Base-by-base conservation (phyloP, 2,797 vertebrate species). In the Mycteria americana region DNA sequence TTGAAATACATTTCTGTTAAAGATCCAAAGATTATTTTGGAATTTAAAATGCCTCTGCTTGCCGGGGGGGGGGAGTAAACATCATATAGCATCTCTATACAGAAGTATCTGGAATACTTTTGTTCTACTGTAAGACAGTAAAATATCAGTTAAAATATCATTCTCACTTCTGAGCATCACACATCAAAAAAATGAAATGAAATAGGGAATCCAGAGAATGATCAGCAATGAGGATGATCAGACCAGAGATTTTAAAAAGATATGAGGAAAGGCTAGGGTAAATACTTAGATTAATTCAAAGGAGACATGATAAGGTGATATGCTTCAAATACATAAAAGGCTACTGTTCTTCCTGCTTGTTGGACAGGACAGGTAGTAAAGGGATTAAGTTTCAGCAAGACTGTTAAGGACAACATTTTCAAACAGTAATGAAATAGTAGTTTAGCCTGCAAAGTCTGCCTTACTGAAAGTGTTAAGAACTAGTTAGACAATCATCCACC, bases 351-450 rank as follows among this genome's bases (percentile, higher is more conserved):
- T 75, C 8, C 0, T 48, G 48, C 31, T n/a, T 43, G 39, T 46
- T 81, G 56, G 75, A 73, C 45, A 48, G 33, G 35, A 63, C 51
- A 84, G 78, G 39, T 10, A 79, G 84, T 56, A 77, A 94, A 92
- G n/a, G 67, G 80, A 96, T 93, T 95, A 95, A 78, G 46, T 67
- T 93, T 48, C 84, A 85, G 70, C 45, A 69, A 83, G 74, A 63
- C 35, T 0, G 14, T 76, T 93, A 94, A 87, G 65, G 67, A 81
- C 78, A 88, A 39, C 67, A 33, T 77, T 92, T 93, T 87, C 74
- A 85, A 74, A 41, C 39, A 67, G 60, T 60, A 82, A 79, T 30
- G 62, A 92, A 93, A 96, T 54, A 51, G 33, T 46, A 60, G 65
- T 76, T 93, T 41, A 92, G 39, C 56, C 86, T 89, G 78, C 35